phyloP scores from a whole-genome alignment of 2,888 invertebrate genomes.

The Sinelater perroti region DNA sequence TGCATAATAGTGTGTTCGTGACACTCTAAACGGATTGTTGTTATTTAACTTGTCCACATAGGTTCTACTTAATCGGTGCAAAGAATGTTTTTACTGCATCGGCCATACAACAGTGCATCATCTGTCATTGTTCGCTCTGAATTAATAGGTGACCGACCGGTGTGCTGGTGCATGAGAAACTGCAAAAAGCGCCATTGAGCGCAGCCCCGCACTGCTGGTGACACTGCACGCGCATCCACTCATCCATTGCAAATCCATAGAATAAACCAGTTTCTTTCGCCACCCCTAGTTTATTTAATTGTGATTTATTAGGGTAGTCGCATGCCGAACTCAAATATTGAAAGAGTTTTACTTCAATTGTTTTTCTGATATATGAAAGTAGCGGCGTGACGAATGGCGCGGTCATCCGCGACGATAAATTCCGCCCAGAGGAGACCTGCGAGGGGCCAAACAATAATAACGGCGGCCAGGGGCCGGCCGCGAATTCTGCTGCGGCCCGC shows the following conservation, averaged over 20 bases:
- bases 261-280: slow-evolving; percentile 42
- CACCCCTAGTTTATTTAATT: slow-evolving; percentile 40
- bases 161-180: slow-evolving; percentile 20
- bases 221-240: slow-evolving; percentile 46
- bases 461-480: not conserved
- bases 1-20: no score
- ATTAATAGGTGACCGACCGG: slow-evolving; percentile 26
- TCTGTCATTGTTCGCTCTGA: slow-evolving; percentile 5
- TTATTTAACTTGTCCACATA: no score
- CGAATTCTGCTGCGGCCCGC: no score
- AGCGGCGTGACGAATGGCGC: slow-evolving; percentile 7
- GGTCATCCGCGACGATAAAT: slow-evolving; percentile 2
- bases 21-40: no score
- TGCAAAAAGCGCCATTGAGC: slow-evolving; percentile 20
- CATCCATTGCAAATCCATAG: slow-evolving; percentile 44
- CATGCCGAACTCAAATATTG: slow-evolving; percentile 39
- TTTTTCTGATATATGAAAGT: slow-evolving; percentile 27
- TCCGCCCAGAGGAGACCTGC: not conserved
- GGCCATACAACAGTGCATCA: slow-evolving; percentile 12
- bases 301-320: slow-evolving; percentile 40
- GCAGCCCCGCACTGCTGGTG: slow-evolving; percentile 37
- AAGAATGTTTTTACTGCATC: no score
- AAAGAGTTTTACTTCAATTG: slow-evolving; percentile 40
- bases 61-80: no score
- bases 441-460: slow-evolving; percentile 2